Conservation (phyloP, 1,140 invertebrate genomes). For the Chrysoperla carnea region DNA sequence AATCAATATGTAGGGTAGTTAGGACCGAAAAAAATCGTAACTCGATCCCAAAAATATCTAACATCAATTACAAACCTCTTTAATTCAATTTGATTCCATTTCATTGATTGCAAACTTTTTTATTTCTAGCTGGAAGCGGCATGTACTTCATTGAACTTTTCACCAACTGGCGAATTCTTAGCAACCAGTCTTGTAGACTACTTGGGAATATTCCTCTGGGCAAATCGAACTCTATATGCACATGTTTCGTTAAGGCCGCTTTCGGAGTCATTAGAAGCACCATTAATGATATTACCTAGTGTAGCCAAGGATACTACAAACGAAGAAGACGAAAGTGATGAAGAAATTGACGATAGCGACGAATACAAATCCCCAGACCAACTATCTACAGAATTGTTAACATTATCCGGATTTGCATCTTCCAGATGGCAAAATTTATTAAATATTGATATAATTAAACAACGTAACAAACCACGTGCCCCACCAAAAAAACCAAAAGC, state of each 20-base stretch:
- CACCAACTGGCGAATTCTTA: conserved; percentile 77
- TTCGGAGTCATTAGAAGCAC: conserved; percentile 33
- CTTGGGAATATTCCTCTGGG: conserved; percentile 86
- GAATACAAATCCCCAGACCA: conserved; percentile 66
- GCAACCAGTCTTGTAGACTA: conserved; percentile 78
- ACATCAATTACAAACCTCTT: not conserved
- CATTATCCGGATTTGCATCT: conserved; percentile 65
- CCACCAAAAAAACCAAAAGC: conserved; percentile 60
- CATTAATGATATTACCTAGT: conserved; percentile 39
- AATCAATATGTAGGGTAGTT: no score
- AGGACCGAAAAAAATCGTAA: no score
- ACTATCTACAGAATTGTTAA: conserved; percentile 64
- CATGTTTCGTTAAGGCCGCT: conserved; percentile 64
- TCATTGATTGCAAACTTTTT: not conserved
- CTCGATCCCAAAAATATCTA: no score
- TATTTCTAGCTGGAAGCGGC: conserved; percentile 41
- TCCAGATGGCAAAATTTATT: conserved; percentile 90
- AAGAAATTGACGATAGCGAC: conserved; percentile 32
- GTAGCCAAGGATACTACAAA: conserved; percentile 11
- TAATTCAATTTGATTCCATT: not conserved
- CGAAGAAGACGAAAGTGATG: conserved; percentile 20
- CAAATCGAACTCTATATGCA: conserved; percentile 71
- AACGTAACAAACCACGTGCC: conserved; percentile 81
- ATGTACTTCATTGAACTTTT: conserved; percentile 73
- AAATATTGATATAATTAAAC: conserved; percentile 76